Percentiles rank a stretch among this genome's conserved stretches.
These are phyloP conservation scores for Lobophora halterata DNA, from an alignment of 2,888 invertebrate genomes.

Conservation along the genomic window DNA sequence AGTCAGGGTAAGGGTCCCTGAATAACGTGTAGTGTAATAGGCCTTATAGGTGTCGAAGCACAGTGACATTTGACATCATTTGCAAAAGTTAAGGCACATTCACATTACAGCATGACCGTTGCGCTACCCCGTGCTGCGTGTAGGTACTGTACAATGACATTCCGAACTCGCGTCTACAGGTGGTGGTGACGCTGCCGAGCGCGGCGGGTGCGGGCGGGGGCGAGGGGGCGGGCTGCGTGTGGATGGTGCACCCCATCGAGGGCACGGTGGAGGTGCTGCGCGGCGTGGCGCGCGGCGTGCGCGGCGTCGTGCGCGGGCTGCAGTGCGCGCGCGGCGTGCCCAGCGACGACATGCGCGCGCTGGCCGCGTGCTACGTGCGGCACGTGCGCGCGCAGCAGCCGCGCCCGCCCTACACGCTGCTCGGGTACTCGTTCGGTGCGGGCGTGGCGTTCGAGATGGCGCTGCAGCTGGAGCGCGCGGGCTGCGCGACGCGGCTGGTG, in stretches of 20 bases:
- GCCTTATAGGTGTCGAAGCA: no score
- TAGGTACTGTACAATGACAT: no score
- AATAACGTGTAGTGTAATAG: no score
- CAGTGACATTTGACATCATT: no score
- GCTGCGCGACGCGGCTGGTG: conserved; percentile 82
- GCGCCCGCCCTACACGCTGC: conserved; percentile 91
- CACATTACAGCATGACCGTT: no score
- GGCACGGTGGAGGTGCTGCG: conserved; percentile 88
- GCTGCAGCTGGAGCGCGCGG: conserved; percentile 85
- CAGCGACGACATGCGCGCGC: conserved; percentile 83
- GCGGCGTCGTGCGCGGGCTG: conserved; percentile 91
- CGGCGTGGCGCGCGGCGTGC: conserved; percentile 85
- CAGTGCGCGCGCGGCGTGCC: conserved; percentile 92
- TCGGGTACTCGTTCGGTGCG: conserved; percentile 98
- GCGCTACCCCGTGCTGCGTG: no score
- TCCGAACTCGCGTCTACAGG: no score
- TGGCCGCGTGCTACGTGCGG: conserved; percentile 87
- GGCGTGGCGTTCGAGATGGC: conserved; percentile 98
- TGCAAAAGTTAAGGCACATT: no score
- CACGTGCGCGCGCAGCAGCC: conserved; percentile 89
- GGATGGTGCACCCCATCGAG: conserved; percentile 92
- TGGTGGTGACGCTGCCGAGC: conserved; percentile 84
- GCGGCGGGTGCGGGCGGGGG: conserved; percentile 79
- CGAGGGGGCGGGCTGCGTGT: conserved; percentile 87
- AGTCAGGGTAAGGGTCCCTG: no score